A percentile compares a stretch with the other conserved stretches of the same genome.
phyloP scores from a whole-genome alignment of 2,888 invertebrate genomes.

The Acleris emargana region DNA sequence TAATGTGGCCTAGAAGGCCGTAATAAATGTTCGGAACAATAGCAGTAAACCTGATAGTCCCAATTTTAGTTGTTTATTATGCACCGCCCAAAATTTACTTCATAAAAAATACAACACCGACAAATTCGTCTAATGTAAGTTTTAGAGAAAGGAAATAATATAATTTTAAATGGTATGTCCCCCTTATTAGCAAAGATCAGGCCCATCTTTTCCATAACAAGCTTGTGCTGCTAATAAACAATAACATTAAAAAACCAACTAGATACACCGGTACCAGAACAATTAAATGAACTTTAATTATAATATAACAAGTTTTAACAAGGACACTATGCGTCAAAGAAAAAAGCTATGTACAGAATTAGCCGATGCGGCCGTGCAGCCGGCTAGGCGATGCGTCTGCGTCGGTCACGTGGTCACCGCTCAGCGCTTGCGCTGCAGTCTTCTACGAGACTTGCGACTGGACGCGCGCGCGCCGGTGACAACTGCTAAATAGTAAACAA shows the following conservation, averaged over 20 bases:
- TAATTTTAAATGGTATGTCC: too few relatives aligned
- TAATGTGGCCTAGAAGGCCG: conserved; percentile 41
- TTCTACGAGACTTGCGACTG: conserved; percentile 53
- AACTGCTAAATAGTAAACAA: conserved; percentile 47
- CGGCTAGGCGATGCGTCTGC: conserved; percentile 7
- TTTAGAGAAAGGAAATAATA: too few relatives aligned
- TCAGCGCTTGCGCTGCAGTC: conserved; percentile 49
- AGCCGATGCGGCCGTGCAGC: conserved; percentile 21
- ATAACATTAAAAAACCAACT: too few relatives aligned
- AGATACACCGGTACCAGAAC: too few relatives aligned
- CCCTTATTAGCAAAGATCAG: too few relatives aligned
- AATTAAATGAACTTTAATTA: not conserved
- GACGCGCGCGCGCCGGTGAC: conserved; percentile 49
- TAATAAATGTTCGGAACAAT: conserved; percentile 32
- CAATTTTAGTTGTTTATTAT: not conserved
- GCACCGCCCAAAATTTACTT: not conserved
- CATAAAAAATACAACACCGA: too few relatives aligned
- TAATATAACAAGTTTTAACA: not conserved
- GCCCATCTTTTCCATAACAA: too few relatives aligned
- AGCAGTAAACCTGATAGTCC: conserved; percentile 2
- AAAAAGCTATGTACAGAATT: conserved; percentile 32
- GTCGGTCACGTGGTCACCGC: conserved; percentile 36
- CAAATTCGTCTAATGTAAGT: too few relatives aligned
- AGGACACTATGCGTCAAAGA: conserved; percentile 12
- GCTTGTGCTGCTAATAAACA: too few relatives aligned